Percentiles rank a stretch among this genome's conserved stretches.
Conservation (phyloP, 2,113 vertebrate species). For the Mohoua ochrocephala region DNA sequence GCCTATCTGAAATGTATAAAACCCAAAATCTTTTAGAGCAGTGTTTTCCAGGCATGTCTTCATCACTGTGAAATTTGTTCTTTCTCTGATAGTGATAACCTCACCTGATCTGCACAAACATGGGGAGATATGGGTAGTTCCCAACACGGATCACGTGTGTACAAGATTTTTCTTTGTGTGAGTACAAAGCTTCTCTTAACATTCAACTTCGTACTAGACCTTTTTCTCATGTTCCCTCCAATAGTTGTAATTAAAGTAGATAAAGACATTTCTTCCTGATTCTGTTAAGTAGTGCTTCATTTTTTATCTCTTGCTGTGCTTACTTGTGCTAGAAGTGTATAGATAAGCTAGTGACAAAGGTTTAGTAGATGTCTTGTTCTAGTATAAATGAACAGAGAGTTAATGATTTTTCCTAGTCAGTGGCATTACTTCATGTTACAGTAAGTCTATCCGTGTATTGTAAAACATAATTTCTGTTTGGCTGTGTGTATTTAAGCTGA, state of each 20-base stretch:
- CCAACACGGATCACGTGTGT: conserved; percentile 89
- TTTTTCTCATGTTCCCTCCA: background rate
- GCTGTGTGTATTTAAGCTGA: background rate
- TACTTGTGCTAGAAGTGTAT: background rate
- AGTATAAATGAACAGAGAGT: background rate
- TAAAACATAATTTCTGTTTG: background rate
- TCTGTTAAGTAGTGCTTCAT: background rate
- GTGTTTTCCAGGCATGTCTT: background rate
- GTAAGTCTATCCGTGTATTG: background rate
- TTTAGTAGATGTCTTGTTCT: background rate
- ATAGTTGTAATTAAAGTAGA: background rate
- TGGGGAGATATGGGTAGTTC: conserved; percentile 91
- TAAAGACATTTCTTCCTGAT: background rate
- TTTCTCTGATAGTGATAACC: conserved; percentile 79
- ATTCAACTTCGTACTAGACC: background rate
- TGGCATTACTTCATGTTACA: background rate
- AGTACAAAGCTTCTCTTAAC: conserved; percentile 59
- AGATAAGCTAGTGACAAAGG: background rate
- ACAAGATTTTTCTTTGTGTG: conserved; percentile 94
- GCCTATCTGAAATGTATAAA: background rate
- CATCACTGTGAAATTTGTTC: background rate
- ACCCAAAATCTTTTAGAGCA: background rate
- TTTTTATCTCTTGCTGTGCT: background rate
- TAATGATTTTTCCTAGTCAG: background rate
- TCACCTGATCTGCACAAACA: conserved; percentile 91